Evolutionary conservation across 2,888 invertebrate species (phyloP), one percentile per base, ranked within the genome.

Genomic region (Limnephilus marmoratus): DNA sequence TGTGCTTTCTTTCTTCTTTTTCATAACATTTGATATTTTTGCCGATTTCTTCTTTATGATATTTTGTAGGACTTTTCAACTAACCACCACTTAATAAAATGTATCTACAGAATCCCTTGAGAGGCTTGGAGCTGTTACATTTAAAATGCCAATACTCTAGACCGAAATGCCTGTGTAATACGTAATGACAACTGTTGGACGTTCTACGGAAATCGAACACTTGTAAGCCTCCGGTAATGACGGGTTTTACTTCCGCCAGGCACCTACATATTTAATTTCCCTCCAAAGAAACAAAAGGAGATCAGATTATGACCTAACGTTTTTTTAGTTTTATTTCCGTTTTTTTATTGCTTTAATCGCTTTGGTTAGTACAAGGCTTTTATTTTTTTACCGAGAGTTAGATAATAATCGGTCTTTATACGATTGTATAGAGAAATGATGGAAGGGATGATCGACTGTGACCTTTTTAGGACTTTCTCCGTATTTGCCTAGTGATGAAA

Each of bases 241-340:
- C 68, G 24, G n/a, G 68, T 68, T 68, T 68, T 24, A 68, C 68
- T 68, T 68, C 68, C 68, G 68, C 68, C 68, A 68, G 68, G 24
- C 68, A 68, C 68, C n/a, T 24, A 68, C 24, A 68, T 24, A n/a
- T 68, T 68, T 68, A 68, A 68, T 68, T 68, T 68, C 68, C 68
- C n/a, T 68, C 68, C 68, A 68, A 68, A 68, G 68, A 68, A 68
- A 68, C 68, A 68, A 68, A 68, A 68, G 68, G 68, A 68, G 68
- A 24, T 68, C 68, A 68, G 68, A 68, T 68, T 68, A 68, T 68
- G 68, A 68, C 68, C 68, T 68, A 68, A 68, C n/a, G 9, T 68
- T 68, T 68, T 68, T 68, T 68, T 18, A 31, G 18, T 68, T 68
- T 24, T 24, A 24, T 18, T 68, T 68, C 68, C 1, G 24, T 68